A percentile compares a stretch with the other conserved stretches of the same genome.
Evolutionary conservation across 2,113 vertebrate genomes (phyloP).

Genomic region (Gambusia holbrooki): DNA sequence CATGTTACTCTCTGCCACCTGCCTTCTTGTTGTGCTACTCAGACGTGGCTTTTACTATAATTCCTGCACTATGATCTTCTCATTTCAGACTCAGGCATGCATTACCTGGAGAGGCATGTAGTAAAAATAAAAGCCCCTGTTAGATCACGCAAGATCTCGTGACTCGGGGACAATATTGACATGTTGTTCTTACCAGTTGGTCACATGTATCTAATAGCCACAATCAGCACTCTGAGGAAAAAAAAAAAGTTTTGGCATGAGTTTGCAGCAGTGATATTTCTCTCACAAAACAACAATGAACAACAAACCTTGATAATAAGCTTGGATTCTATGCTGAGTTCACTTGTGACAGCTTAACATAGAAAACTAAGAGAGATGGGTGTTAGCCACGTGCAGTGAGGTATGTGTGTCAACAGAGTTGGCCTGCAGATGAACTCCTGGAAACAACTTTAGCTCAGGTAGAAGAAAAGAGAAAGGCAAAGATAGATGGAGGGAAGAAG

Average conservation of each 20-base stretch:
- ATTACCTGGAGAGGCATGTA: conserved; percentile 50
- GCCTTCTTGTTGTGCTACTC: conserved; percentile 51
- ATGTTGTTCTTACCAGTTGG: conserved; percentile 38
- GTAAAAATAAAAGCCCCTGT: conserved; percentile 57
- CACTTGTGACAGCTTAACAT: conserved; percentile 4
- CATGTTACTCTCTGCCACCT: conserved; percentile 43
- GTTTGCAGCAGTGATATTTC: neutral
- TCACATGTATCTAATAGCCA: conserved; percentile 21
- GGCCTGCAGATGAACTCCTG: conserved; percentile 73
- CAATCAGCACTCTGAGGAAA: neutral
- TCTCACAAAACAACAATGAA: conserved; percentile 1
- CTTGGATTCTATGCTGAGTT: conserved; percentile 18
- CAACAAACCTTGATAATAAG: conserved; percentile 16
- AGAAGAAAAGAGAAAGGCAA: conserved; percentile 73
- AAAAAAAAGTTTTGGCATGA: neutral
- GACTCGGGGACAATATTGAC: conserved; percentile 32
- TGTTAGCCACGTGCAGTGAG: conserved; percentile 69
- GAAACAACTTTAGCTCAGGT: conserved; percentile 64
- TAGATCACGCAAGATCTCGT: conserved; percentile 15
- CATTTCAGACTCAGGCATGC: conserved; percentile 44
- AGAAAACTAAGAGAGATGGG: conserved; percentile 60
- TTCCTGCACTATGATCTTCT: conserved; percentile 52
- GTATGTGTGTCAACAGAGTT: conserved; percentile 75
- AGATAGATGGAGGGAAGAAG: conserved; percentile 55
- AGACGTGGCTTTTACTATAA: conserved; percentile 68